These are phyloP conservation scores for Pseudomugil gertrudae DNA, from an alignment of 2,797 vertebrate genomes.

Conservation along the genomic window DNA sequence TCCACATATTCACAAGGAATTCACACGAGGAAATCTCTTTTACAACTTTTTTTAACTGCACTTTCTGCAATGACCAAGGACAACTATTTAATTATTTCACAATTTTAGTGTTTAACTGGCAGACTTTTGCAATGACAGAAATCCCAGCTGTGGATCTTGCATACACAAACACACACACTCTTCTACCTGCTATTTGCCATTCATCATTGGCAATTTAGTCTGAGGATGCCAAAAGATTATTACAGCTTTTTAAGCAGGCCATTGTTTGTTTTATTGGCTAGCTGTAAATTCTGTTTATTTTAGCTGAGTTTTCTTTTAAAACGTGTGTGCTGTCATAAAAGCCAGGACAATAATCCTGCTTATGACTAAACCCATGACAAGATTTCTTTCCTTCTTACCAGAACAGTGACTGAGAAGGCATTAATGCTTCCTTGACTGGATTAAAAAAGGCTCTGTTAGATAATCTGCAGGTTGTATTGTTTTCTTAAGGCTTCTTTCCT, in stretches of 20 bases:
- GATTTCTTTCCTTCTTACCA: neutral
- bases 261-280: neutral
- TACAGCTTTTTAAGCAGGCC: too few species aligned
- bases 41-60: too few species aligned
- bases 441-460: neutral
- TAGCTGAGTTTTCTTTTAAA: neutral
- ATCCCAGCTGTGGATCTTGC: neutral
- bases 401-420: rapidly evolving
- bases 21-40: neutral
- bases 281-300: neutral
- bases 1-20: neutral
- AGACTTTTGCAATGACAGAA: neutral
- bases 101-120: neutral
- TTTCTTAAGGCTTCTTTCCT: neutral
- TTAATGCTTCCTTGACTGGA: neutral
- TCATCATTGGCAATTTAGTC: too few species aligned
- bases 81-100: neutral
- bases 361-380: neutral
- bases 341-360: neutral
- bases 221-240: neutral
- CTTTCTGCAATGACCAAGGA: neutral
- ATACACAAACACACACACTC: too few species aligned
- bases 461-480: neutral
- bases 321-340: neutral
- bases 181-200: neutral